phyloP scores from a whole-genome alignment of 2,888 invertebrate species.

The Cataglyphis livida region DNA sequence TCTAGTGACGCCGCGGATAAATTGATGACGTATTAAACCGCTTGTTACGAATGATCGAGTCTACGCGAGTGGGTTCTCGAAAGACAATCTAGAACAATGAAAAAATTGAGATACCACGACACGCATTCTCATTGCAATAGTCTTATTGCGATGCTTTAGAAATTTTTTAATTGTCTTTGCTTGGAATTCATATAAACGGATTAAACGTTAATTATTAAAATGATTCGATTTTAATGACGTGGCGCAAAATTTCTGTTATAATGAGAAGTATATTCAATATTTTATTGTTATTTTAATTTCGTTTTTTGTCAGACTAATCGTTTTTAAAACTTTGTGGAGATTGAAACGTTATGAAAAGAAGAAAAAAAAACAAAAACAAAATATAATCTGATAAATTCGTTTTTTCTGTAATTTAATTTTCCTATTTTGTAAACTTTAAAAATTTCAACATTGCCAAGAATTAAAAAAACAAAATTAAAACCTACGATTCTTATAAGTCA shows the following conservation, averaged over 20 bases:
- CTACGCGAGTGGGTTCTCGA: slow-evolving; percentile 34
- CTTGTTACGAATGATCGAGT: slow-evolving; percentile 40
- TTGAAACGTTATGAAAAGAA: not conserved
- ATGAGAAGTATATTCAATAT: not conserved
- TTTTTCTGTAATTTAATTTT: not conserved
- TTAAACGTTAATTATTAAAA: not conserved
- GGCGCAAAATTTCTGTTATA: not conserved
- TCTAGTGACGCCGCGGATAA: slow-evolving; percentile 18
- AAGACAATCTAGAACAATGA: slow-evolving; percentile 6
- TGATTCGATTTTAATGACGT: not conserved
- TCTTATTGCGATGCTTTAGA: slow-evolving; percentile 12
- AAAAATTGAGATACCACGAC: slow-evolving; percentile 4
- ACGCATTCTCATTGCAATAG: not conserved
- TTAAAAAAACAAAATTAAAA: not conserved
- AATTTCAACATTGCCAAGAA: not conserved
- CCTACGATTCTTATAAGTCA: not conserved
- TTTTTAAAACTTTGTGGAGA: not conserved
- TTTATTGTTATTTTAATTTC: not conserved
- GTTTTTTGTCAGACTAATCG: not conserved
- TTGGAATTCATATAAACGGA: slow-evolving; percentile 4
- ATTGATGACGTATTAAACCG: slow-evolving; percentile 42
- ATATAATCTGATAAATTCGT: not conserved
- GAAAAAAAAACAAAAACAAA: too few relatives aligned
- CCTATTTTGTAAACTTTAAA: not conserved
- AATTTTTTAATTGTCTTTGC: slow-evolving; percentile 42